Evolutionary conservation across 2,113 vertebrate species (phyloP), one percentile per base, ranked within the genome.

Genomic region (Takifugu flavidus): DNA sequence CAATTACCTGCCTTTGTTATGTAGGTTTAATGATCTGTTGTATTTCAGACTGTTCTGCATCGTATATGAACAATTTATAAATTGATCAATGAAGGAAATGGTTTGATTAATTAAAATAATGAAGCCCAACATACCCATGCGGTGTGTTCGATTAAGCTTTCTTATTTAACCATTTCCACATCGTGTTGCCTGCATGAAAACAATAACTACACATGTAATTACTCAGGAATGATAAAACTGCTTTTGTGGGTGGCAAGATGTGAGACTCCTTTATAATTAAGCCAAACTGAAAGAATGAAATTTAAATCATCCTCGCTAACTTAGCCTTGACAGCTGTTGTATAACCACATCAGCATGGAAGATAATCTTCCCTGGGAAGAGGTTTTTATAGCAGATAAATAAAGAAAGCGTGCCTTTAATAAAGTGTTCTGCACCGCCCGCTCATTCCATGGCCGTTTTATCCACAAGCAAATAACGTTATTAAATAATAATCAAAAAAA

Each of bases 221-320:
- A 62, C 25, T 43, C 69, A 6, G 29, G 49, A 42, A 58, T 75
- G n/a, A 56, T 54, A 56, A 65, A 55, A 31, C 57, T 59, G 44
- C 45, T 25, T 45, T 13, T 49, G 65, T 70, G 55, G 65, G 65
- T 54, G 63, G 49, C 29, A 4, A 66, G 51, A 60, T 60, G 27
- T 57, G 27, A 39, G 34, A 39, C 58, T 57, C 27, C 51, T 15
- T 56, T 64, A 52, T 59, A 61, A 65, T 66, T 54, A 75, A 59
- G 11, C 34, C 20, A 46, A 44, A 14, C 45, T 20, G 46, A 65
- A n/a, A 42, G 57, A 69, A 7, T 15, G 28, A 49, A 1, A 46
- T 67, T 73, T 62, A 51, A 64, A 60, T 78, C 56, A 43, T 12
- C 49, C 55, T 27, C 57, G 53, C 39, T 49, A 56, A 58, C 60